These are phyloP conservation scores for Ptychodera flava DNA, from an alignment of 35 echinoderm and acorn worm genomes.

Conservation along the genomic window DNA sequence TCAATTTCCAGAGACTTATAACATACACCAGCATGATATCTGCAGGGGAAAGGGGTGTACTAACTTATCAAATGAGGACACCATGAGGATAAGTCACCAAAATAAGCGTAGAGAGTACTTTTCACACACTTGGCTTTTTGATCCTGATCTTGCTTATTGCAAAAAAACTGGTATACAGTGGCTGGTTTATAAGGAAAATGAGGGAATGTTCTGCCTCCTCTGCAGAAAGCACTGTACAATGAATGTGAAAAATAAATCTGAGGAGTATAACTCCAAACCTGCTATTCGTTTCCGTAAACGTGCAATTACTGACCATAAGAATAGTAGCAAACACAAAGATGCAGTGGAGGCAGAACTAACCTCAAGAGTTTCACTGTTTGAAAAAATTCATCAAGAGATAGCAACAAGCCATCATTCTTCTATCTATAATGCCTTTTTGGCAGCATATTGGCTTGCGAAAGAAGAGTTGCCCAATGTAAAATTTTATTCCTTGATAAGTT, in stretches of 20 bases:
- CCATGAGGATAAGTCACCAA: no score
- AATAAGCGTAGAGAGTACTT: no score
- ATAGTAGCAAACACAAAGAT: conserved; percentile 12
- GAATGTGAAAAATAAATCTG: conserved; percentile 12
- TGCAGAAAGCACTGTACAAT: no score
- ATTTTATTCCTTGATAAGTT: conserved; percentile 6
- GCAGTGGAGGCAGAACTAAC: conserved; percentile 18
- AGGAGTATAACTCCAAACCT: background rate
- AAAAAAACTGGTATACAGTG: no score
- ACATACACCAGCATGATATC: no score
- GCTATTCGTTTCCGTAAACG: conserved; percentile 12
- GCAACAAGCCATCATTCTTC: background rate
- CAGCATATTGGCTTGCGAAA: conserved; percentile 26
- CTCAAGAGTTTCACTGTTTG: conserved; percentile 15
- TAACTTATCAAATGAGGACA: no score
- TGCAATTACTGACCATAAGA: background rate
- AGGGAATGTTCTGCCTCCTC: no score
- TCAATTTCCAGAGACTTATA: no score
- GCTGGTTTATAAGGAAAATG: no score
- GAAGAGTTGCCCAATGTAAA: conserved; percentile 17
- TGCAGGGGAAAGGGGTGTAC: no score
- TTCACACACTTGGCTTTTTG: no score
- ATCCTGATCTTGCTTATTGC: no score
- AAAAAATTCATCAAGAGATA: conserved; percentile 4
- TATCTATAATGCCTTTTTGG: conserved; percentile 15